A percentile compares a stretch with the other conserved stretches of the same genome.
Conservation (phyloP, 2,797 vertebrate species). For the Neosilurus mollespiculum region DNA sequence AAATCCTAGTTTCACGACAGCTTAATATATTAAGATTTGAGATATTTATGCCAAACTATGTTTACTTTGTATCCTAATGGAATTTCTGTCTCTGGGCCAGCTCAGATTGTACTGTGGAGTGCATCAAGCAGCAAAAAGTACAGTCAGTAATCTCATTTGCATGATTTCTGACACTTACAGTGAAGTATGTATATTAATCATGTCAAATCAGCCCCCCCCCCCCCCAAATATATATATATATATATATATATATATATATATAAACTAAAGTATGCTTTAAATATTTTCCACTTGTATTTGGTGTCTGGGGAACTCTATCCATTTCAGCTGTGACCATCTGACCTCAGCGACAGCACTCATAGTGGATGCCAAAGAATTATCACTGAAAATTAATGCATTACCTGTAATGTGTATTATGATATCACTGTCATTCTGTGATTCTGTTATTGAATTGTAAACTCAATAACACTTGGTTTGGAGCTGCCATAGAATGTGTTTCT, state of each 20-base stretch:
- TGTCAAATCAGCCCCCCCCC: neutral
- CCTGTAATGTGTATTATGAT: neutral
- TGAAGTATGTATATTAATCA: neutral
- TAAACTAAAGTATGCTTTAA: neutral
- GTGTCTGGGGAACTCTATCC: neutral
- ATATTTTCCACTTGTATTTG: slow-evolving; percentile 14
- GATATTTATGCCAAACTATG: neutral
- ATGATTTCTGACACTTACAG: neutral
- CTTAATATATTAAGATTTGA: neutral
- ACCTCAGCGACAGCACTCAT: neutral
- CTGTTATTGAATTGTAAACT: neutral
- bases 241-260: no score
- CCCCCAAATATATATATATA: neutral
- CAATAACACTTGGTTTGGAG: neutral
- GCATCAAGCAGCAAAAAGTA: neutral
- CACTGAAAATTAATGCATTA: neutral
- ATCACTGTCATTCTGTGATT: neutral
- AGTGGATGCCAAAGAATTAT: neutral
- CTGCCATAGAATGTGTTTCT: neutral
- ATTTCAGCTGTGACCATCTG: slow-evolving; percentile 14
- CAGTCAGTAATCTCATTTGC: slow-evolving; percentile 9
- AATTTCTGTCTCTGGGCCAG: neutral
- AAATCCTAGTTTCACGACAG: neutral
- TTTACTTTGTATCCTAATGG: neutral
- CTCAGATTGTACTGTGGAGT: neutral